Conservation (phyloP, 2,888 invertebrate species). For the Synergus itoensis region DNA sequence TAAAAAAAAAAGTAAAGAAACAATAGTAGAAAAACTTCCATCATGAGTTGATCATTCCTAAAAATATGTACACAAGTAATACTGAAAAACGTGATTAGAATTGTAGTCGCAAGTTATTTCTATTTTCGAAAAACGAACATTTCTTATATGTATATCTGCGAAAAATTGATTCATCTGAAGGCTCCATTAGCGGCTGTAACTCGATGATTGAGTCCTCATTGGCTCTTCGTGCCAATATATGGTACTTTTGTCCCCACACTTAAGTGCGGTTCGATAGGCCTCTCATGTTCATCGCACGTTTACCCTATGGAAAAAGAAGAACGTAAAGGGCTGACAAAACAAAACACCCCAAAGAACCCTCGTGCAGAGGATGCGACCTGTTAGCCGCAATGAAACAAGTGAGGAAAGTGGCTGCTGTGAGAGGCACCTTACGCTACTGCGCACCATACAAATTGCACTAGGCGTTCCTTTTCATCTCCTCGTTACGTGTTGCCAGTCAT, state of each 20-base stretch:
- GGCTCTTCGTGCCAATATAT: background rate
- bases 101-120: background rate
- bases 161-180: too few relatives aligned
- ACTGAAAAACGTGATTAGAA: background rate
- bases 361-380: constrained; percentile 63
- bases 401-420: constrained; percentile 67
- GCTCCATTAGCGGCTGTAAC: background rate
- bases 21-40: background rate
- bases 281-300: constrained; percentile 33
- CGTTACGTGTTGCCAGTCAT: constrained; percentile 1
- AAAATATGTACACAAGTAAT: background rate
- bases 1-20: background rate
- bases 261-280: constrained; percentile 14
- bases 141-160: too few relatives aligned
- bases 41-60: background rate
- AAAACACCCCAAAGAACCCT: constrained; percentile 66
- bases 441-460: constrained; percentile 3
- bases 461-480: constrained; percentile 15
- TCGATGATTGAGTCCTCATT: background rate
- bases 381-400: constrained; percentile 63
- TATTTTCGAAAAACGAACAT: too few relatives aligned
- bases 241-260: constrained; percentile 19
- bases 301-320: constrained; percentile 15
- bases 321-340: constrained; percentile 61
- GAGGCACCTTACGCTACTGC: constrained; percentile 56